Evolutionary conservation across 2,888 invertebrate genomes (phyloP).

Genomic region (Coronaproctus castanopsis): DNA sequence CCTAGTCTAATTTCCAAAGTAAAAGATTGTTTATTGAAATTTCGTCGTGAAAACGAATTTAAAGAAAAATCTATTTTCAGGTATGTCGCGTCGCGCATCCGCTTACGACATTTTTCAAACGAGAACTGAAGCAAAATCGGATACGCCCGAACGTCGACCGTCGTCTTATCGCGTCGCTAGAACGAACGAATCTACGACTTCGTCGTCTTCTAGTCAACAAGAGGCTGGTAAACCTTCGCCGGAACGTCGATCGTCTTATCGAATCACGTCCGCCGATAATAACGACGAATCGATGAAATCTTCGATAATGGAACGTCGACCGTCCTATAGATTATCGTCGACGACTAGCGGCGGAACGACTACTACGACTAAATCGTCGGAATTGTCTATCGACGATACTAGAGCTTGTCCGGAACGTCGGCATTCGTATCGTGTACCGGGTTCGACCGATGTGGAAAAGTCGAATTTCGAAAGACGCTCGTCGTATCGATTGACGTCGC

Average conservation of each 20-base stretch:
- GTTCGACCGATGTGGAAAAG: not conserved
- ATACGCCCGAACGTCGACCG: not conserved
- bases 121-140: not conserved
- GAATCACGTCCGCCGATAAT: conserved; percentile 21
- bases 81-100: conserved; percentile 55
- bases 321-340: not conserved
- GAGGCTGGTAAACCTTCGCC: conserved; percentile 17
- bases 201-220: not conserved
- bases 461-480: not conserved
- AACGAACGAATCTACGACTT: too few relatives aligned
- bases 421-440: not conserved
- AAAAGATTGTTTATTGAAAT: too few relatives aligned
- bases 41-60: too few relatives aligned
- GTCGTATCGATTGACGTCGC: not conserved
- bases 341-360: conserved; percentile 5
- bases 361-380: not conserved
- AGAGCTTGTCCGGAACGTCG: not conserved
- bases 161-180: not conserved
- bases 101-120: conserved; percentile 51
- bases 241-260: conserved; percentile 28
- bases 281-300: conserved; percentile 13
- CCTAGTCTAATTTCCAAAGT: too few relatives aligned
- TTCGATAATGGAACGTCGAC: not conserved
- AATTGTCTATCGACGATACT: not conserved
- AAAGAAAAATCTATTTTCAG: conserved; percentile 3